Base-by-base conservation (phyloP, 2,797 vertebrate species). In the Phalloptychus januarius region DNA sequence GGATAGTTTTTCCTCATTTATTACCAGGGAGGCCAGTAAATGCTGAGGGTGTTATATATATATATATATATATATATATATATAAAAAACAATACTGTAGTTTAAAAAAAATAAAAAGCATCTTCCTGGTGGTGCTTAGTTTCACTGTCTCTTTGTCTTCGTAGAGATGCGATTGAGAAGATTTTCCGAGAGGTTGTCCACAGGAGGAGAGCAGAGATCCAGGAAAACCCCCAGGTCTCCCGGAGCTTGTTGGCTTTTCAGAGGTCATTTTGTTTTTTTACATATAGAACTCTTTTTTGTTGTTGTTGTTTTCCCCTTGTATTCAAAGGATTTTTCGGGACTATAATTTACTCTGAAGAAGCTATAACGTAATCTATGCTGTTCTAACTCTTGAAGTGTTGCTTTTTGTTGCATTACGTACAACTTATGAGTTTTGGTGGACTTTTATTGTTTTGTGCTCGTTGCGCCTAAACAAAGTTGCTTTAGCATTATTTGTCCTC, bases 151-250 rank as follows among this genome's bases (percentile, higher is more conserved):
- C 28, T 48, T 79, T 1, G 78, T 71, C 18, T 78, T 69, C 10
- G 36, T 74, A 99, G 98, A 90, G 97, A 98, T 91, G 96, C 97
- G 44, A 94, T 96, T 77, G 97, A 98, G 85, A 98, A 97, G 85
- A 92, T 97, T 50, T 99, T 99, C 91, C 93, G 93, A 80, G 95
- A 96, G 45, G 95, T 95, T 0, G 93, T 97, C 79, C 90, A 89
- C 85, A 93, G 94, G 88, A 96, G 98, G 86, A 94, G 91, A 90
- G 91, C 93, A 83, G 97, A 96, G 81, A 95, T 98, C 92, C 94
- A 95, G 76, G 94, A 93, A 3, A 95, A 97, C 82, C 91, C 93
- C 56, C 94, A 95, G 77, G 87, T 96, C 82, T 89, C 87, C 13
- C 95, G 81, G 16, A 96, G 96, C 79, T 93, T 99, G 69, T 88